phyloP scores from a whole-genome alignment of 2,888 invertebrate species.

The Watsonalla cultraria region DNA sequence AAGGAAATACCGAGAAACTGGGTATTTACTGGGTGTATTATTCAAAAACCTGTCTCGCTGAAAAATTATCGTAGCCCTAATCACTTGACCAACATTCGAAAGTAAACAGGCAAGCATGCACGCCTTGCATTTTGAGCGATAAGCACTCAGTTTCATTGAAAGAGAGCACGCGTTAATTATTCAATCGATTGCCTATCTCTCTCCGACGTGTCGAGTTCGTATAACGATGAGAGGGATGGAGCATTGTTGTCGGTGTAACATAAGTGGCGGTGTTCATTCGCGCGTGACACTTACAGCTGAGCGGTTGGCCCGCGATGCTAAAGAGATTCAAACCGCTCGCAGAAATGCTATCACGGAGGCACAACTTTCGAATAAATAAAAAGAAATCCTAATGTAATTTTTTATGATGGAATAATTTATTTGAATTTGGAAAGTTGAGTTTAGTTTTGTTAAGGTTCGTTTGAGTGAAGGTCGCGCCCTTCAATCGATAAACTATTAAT shows the following conservation, averaged over 20 bases:
- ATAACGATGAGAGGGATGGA: conserved; percentile 30
- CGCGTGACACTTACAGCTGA: conserved; percentile 40
- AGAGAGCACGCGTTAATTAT: conserved; percentile 58
- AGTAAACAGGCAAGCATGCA: conserved; percentile 54
- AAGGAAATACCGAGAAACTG: conserved; percentile 18
- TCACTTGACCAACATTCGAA: conserved; percentile 39
- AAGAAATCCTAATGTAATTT: conserved; percentile 47
- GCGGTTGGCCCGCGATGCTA: conserved; percentile 68
- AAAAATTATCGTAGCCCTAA: conserved; percentile 60
- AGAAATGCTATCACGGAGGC: conserved; percentile 72
- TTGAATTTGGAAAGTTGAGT: conserved; percentile 51
- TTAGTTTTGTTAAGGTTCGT: conserved; percentile 58
- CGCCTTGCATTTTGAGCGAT: conserved; percentile 54
- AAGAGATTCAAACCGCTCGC: conserved; percentile 59
- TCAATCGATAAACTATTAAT: conserved; percentile 77
- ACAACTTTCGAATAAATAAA: conserved; percentile 70
- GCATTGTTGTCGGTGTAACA: background rate
- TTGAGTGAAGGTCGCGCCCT: conserved; percentile 70
- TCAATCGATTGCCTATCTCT: conserved; percentile 46
- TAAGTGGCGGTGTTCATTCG: conserved; percentile 43
- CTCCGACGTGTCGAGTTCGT: conserved; percentile 17
- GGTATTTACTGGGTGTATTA: conserved; percentile 21
- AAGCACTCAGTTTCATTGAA: conserved; percentile 58
- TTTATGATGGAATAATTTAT: conserved; percentile 52
- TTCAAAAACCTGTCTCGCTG: conserved; percentile 25